phyloP scores from a whole-genome alignment of 2,888 invertebrate species.

The Parnassius orleans region DNA sequence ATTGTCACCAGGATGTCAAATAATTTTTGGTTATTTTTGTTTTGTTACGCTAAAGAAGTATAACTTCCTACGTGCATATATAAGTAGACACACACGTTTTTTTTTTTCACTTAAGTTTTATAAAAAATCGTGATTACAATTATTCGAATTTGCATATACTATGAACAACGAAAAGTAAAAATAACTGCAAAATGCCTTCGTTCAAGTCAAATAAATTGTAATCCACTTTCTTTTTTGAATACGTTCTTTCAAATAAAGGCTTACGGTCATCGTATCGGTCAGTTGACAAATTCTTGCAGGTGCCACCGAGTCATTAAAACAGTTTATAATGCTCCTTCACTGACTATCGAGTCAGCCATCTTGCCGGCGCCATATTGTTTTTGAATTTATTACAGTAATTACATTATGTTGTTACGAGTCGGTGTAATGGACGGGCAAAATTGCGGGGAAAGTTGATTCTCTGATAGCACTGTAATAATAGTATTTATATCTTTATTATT shows the following conservation, averaged over 20 bases:
- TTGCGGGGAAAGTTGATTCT: constrained; percentile 38
- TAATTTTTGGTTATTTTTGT: too few relatives aligned
- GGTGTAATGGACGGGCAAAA: constrained; percentile 45
- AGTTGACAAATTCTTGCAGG: constrained; percentile 53
- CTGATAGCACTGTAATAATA: constrained; percentile 29
- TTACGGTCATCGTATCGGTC: constrained; percentile 30
- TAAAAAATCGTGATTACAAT: background rate
- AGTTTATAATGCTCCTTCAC: constrained; percentile 55
- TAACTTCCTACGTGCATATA: too few relatives aligned
- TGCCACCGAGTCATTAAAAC: constrained; percentile 58
- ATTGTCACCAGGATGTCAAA: too few relatives aligned
- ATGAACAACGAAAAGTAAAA: constrained; percentile 3
- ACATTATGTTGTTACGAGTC: constrained; percentile 50
- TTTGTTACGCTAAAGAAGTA: too few relatives aligned
- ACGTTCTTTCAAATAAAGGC: constrained; percentile 35
- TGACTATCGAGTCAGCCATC: constrained; percentile 57
- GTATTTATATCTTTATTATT: constrained; percentile 32
- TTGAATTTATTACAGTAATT: constrained; percentile 69
- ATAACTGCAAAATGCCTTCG: constrained; percentile 7
- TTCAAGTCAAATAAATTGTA: constrained; percentile 20
- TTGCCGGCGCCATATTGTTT: constrained; percentile 63
- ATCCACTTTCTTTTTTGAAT: constrained; percentile 38
- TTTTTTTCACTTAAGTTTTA: background rate
- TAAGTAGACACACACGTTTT: too few relatives aligned
- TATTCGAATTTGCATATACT: constrained; percentile 9